Conservation (phyloP, 92 coral and sea anemone genomes). For the Pocillopora grandis region DNA sequence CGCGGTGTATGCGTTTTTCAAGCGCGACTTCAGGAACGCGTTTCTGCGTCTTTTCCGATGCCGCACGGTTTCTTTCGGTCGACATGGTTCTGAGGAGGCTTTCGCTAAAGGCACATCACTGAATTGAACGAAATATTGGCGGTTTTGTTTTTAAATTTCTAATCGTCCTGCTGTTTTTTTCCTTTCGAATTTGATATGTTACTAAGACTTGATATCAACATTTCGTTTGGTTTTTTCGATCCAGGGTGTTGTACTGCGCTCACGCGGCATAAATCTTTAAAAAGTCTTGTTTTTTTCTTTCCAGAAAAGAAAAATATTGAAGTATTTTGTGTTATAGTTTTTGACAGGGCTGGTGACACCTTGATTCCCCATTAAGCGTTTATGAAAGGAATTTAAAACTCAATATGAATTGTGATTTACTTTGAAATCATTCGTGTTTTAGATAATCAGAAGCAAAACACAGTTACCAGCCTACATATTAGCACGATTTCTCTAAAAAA, state of each 20-base stretch:
- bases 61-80: background rate
- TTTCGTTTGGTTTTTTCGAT: too few relatives aligned
- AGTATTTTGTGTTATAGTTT: background rate
- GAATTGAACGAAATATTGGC: background rate
- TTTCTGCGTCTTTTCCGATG: slow-evolving; percentile 49
- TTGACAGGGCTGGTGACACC: too few relatives aligned
- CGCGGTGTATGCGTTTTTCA: slow-evolving; percentile 76
- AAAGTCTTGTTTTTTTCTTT: background rate
- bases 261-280: background rate
- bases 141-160: background rate
- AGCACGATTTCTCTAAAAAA: background rate
- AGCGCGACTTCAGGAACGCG: slow-evolving; percentile 75
- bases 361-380: too few relatives aligned
- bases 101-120: slow-evolving; percentile 19
- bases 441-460: slow-evolving; percentile 2
- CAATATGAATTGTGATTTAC: slow-evolving; percentile 1
- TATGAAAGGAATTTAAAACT: background rate
- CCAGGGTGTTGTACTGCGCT: too few relatives aligned
- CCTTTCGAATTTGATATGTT: background rate
- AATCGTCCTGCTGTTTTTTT: background rate
- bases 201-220: background rate
- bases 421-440: background rate
- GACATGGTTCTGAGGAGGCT: slow-evolving; percentile 15
- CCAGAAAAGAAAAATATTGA: background rate
- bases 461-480: background rate